Evolutionary conservation across 92 coral and sea anemone genomes (phyloP), one percentile per base, ranked within the genome.

Genomic region (Scolanthus callimorphus): DNA sequence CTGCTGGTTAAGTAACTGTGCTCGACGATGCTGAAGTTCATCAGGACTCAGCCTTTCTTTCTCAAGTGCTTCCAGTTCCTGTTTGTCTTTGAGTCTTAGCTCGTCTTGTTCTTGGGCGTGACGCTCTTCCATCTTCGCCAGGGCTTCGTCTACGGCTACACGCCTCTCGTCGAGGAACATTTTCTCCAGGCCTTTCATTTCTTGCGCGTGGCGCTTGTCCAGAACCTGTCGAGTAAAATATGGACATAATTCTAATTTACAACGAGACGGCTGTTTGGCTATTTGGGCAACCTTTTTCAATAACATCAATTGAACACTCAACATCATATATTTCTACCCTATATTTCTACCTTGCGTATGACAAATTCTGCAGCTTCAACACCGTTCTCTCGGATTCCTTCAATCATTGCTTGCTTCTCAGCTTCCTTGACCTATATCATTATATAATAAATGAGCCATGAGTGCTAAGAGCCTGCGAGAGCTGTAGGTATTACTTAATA

Each of bases 321-420:
- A n/a, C n/a, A n/a, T n/a, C n/a, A n/a, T n/a, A n/a, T n/a, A n/a
- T n/a, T n/a, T n/a, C n/a, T n/a, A n/a, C n/a, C n/a, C n/a, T n/a
- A n/a, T n/a, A n/a, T n/a, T n/a, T n/a, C n/a, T n/a, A 89, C 99
- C 96, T 94, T 94, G 44, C 96, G 84, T 45, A 94, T 94, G 12
- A 94, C 99, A 60, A 94, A 83, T 50, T 94, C 99, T 19, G 94
- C 96, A 9, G 99, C 84, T 37, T 85, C 99, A 0, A 88, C 76
- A 39, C 99, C 99, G 65, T 94, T 94, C 27, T 94, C 94, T 51
- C 95, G 73, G 44, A 94, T 94, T 6, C 96, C 99, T 71, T 94
- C 86, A 46, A 94, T 89, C 89, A 94, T 94, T 2, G 91, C 96
- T 44, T 94, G 92, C 68, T 94, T 94, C 38, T 94, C 99, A 12